These are phyloP conservation scores for Cynopterus brachyotis DNA, from an alignment of 2,113 vertebrate species.

Conservation along the genomic window DNA sequence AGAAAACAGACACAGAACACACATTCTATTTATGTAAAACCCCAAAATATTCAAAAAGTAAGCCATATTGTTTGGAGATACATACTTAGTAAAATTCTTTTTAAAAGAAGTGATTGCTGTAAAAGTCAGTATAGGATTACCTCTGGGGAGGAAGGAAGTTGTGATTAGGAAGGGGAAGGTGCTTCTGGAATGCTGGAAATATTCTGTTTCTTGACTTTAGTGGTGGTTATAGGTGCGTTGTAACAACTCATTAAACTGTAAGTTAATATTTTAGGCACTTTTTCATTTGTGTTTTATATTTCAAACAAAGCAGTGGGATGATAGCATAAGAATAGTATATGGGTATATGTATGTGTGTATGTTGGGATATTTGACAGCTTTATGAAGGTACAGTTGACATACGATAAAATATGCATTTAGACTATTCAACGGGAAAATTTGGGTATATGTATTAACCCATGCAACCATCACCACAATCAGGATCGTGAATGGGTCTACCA, in stretches of 20 bases:
- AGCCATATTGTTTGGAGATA: neutral
- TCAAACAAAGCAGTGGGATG: neutral
- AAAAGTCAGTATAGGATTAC: neutral
- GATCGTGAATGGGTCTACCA: neutral
- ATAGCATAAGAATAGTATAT: neutral
- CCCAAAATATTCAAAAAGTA: neutral
- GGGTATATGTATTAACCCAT: neutral
- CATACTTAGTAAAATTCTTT: neutral
- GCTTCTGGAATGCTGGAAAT: neutral
- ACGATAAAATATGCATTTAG: neutral
- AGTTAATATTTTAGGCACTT: neutral
- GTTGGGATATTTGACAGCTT: neutral
- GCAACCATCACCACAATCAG: neutral
- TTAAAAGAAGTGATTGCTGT: neutral
- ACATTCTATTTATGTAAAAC: neutral
- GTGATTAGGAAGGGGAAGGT: neutral
- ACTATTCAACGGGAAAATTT: neutral
- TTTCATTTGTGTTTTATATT: neutral
- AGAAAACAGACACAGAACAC: neutral
- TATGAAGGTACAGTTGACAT: neutral
- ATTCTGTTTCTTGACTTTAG: neutral
- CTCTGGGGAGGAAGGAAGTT: neutral
- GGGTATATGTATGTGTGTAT: neutral
- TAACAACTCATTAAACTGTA: neutral
- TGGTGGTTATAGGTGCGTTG: neutral